A percentile compares a stretch with the other conserved stretches of the same genome.
Conservation (phyloP, 2,113 vertebrate species). For the Oceanodroma tethys region DNA sequence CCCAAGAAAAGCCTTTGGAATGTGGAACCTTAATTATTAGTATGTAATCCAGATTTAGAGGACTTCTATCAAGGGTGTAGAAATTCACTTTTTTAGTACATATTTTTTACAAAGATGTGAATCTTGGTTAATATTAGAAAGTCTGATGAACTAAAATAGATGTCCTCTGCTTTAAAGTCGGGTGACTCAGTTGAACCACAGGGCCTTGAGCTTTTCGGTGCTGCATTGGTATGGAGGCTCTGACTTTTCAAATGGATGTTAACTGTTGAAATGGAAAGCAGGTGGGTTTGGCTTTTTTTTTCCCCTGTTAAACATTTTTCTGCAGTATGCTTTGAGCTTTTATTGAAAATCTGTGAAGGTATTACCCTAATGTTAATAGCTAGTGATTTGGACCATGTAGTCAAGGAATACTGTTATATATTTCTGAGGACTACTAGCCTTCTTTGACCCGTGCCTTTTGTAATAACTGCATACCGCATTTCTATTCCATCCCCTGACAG, state of each 20-base stretch:
- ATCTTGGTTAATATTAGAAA: conserved; percentile 34
- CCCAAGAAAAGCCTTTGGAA: neutral
- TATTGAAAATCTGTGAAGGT: neutral
- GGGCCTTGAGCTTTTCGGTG: conserved; percentile 1
- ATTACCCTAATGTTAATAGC: neutral
- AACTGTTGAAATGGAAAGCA: neutral
- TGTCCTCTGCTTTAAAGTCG: conserved; percentile 30
- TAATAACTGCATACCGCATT: neutral
- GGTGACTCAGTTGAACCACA: neutral
- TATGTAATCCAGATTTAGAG: neutral
- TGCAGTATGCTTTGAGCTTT: neutral
- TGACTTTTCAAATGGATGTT: neutral
- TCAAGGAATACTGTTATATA: neutral
- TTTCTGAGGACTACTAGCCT: neutral
- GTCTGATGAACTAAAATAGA: conserved; percentile 34
- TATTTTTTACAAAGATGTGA: neutral
- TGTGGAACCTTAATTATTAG: neutral
- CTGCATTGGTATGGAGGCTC: neutral
- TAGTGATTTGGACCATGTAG: accelerated
- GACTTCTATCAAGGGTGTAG: neutral
- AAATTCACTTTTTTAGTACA: neutral
- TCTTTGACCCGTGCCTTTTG: neutral
- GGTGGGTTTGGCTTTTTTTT: neutral
- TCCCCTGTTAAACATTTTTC: neutral
- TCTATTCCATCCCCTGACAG: neutral